Percentiles rank a stretch among this genome's conserved stretches.
Conservation (phyloP, 2,113 vertebrate species). For the Poeciliopsis retropinna region DNA sequence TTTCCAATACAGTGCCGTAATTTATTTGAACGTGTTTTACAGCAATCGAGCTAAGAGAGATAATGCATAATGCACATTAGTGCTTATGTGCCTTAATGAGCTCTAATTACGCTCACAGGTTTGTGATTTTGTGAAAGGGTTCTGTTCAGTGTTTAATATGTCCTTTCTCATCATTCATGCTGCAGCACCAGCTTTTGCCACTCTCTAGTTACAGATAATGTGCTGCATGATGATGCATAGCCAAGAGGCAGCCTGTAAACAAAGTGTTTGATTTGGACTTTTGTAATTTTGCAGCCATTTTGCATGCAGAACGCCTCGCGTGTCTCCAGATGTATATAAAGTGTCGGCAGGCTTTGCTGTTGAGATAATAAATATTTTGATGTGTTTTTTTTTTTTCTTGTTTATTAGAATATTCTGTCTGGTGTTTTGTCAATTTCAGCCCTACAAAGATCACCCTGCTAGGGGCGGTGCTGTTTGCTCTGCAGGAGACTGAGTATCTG, state of each 20-base stretch:
- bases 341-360: neutral
- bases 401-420: conserved; percentile 3
- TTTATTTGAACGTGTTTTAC: neutral
- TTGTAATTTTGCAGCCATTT: no score
- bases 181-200: neutral
- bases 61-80: no score
- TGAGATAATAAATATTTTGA: neutral
- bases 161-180: neutral
- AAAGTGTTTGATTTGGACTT: no score
- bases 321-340: neutral
- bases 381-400: neutral
- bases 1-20: neutral
- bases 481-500: conserved; percentile 86
- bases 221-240: no score
- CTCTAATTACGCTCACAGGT: neutral
- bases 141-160: neutral
- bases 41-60: no score
- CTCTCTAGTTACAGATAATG: no score
- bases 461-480: conserved; percentile 90
- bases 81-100: no score
- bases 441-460: conserved; percentile 91
- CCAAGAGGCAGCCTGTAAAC: no score
- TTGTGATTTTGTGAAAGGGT: neutral
- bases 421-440: conserved; percentile 70
- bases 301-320: no score